A percentile compares a stretch with the other conserved stretches of the same genome.
Conservation (phyloP, 2,888 invertebrate species). For the Callinectes sapidus region DNA sequence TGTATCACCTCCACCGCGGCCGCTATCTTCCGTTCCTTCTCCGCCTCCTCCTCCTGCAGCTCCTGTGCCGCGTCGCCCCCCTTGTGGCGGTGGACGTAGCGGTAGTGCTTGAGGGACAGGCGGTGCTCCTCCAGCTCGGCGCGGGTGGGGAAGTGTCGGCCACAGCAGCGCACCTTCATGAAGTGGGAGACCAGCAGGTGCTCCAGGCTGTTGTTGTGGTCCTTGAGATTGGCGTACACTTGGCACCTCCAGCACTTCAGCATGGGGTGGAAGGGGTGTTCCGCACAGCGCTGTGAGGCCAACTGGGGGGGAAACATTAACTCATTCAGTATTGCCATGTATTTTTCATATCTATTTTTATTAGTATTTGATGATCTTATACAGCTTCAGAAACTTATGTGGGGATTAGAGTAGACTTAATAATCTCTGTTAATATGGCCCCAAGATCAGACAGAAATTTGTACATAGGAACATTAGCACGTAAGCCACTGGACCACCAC, state of each 20-base stretch:
- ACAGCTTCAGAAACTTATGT: too few species aligned
- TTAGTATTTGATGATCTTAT: too few species aligned
- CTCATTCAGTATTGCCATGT: too few species aligned
- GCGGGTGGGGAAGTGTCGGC: neutral
- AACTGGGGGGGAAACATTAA: neutral
- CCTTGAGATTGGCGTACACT: conserved; percentile 22
- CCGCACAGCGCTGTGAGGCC: neutral
- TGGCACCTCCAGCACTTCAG: conserved; percentile 21
- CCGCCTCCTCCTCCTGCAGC: neutral
- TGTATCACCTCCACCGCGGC: neutral
- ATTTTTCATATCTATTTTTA: too few species aligned
- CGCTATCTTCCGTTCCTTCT: neutral
- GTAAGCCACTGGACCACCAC: neutral
- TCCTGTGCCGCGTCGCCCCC: neutral
- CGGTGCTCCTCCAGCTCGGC: conserved; percentile 36
- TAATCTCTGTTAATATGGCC: too few species aligned
- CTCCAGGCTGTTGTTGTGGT: conserved; percentile 32
- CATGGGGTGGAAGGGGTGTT: neutral
- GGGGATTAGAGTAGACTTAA: too few species aligned
- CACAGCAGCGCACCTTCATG: conserved; percentile 44
- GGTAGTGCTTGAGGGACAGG: conserved; percentile 11
- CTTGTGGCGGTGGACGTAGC: neutral
- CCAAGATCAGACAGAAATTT: too few species aligned
- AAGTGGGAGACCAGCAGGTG: conserved; percentile 23
- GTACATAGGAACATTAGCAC: too few species aligned